Conservation (phyloP, 2,113 vertebrate genomes). For the Zapus hudsonius region DNA sequence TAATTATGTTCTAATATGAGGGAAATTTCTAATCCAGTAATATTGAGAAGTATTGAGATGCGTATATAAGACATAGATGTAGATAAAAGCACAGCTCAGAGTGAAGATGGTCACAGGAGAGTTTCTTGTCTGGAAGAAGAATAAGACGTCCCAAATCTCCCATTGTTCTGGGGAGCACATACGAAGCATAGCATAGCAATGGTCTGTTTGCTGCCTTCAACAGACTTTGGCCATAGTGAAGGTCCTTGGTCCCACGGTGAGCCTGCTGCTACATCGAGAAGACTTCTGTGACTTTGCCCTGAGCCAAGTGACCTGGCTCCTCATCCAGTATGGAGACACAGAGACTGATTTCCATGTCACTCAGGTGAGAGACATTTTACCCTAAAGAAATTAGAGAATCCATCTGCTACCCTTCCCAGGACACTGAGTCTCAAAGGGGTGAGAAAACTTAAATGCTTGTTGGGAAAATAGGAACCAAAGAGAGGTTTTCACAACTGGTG, state of each 20-base stretch:
- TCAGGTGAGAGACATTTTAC: constrained; percentile 68
- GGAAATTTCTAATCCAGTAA: neutral
- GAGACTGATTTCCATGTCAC: constrained; percentile 73
- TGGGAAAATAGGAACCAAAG: neutral
- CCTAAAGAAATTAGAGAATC: neutral
- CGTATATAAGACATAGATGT: neutral
- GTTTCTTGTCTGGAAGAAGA: neutral
- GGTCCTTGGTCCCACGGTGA: constrained; percentile 59
- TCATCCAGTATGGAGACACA: constrained; percentile 66
- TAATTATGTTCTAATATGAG: neutral
- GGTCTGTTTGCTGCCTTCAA: neutral
- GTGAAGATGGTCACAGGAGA: neutral
- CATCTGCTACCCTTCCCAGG: too few relatives aligned
- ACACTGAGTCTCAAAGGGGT: neutral
- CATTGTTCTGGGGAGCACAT: neutral
- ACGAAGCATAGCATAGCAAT: neutral
- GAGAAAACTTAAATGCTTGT: neutral
- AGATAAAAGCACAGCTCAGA: neutral
- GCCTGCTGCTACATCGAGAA: constrained; percentile 69
- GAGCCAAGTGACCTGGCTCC: constrained; percentile 75
- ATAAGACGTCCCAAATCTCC: neutral
- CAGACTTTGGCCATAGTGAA: constrained; percentile 70
- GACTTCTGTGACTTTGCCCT: constrained; percentile 64
- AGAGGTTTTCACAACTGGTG: neutral
- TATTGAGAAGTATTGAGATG: neutral